Base-by-base conservation (phyloP, 2,113 vertebrate species). In the Notiomystis cincta region DNA sequence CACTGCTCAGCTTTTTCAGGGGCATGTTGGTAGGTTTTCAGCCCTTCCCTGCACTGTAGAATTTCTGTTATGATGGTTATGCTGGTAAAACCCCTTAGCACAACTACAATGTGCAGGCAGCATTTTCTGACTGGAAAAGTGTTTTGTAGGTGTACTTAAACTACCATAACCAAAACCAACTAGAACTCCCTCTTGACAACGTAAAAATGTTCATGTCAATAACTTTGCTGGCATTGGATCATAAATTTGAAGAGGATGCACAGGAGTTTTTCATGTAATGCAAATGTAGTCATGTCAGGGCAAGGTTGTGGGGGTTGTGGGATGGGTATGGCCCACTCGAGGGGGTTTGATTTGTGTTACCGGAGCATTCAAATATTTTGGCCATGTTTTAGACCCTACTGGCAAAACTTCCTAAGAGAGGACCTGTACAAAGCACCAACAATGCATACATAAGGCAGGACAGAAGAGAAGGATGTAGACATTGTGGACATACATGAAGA, bases 291-390 rank as follows among this genome's bases (percentile, higher is more conserved):
- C 19, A 13, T 18, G 9, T 37, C 35, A 87, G 9, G 15, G 10
- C 16, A 85, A 25, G 0, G 1, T n/a, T 30, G 31, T 38, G 56
- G 13, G 10, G 0, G 1, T n/a, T 30, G 31, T 38, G 56, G 13
- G 10, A 53, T 24, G 51, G 2, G 4, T 10, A 11, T 35, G 44
- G 8, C 3, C 51, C 30, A 20, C 10, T 19, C 72, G 28, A 61
- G 15, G 2, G 38, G 5, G 10, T 65, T 57, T 60, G 31, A 31
- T 75, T 75, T 71, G 5, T 44, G 8, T 51, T 48, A 37, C 6
- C 64, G 66, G 15, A n/a, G 22, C n/a, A 40, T 11, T 67, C 8
- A 83, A 20, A 77, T 25, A 2, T 13, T 35, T 42, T 53, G 11
- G 25, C 38, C 13, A 5, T 40, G 3, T 73, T 67, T 40, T 69